Evolutionary conservation across 2,797 vertebrate species (phyloP), one percentile per base, ranked within the genome.

Genomic region (Ptychadena robeensis): DNA sequence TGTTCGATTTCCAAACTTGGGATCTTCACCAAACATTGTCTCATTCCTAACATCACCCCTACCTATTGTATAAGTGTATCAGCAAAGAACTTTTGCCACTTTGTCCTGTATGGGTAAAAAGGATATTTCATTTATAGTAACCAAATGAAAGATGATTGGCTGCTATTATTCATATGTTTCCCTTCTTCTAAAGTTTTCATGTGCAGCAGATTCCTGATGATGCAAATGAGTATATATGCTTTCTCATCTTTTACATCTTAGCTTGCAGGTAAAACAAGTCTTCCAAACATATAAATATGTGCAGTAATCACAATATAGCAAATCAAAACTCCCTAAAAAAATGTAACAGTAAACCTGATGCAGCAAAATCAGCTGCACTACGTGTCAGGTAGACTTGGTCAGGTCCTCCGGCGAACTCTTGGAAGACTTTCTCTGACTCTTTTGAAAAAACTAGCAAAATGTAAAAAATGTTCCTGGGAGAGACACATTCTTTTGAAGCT

Each of bases 381-480:
- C 61, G 69, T 83, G 75, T 85, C 72, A 81, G 35, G 61, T 73
- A 69, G 0, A 66, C 30, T 57, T 28, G 37, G 57, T 66, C 25
- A 71, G 72, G 37, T 69, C 78, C 72, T 40, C 28, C 3, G 66
- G 82, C 71, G 61, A 66, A 73, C 9, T 44, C 35, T 61, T 61
- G 70, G 14, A 82, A 70, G 67, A 73, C 59, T 70, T 84, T 73
- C 30, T 74, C 65, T 63, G 38, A 72, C 69, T 72, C 81, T 82
- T 40, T 48, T 64, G 32, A 75, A 34, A n/a, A 66, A 73, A 79
- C 75, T 53, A 64, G 67, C 74, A 83, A 72, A 67, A 80, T 84
- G 76, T 48, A 9, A 80, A 85, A 80, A 80, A 85, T 80, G 71
- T 80, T 82, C 27, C 65, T 69, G 22, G 5, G n/a, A 65, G 61